Percentiles rank a stretch among this genome's conserved stretches.
Evolutionary conservation across 2,888 invertebrate genomes (phyloP).

Genomic region (Coecobrya sp.): DNA sequence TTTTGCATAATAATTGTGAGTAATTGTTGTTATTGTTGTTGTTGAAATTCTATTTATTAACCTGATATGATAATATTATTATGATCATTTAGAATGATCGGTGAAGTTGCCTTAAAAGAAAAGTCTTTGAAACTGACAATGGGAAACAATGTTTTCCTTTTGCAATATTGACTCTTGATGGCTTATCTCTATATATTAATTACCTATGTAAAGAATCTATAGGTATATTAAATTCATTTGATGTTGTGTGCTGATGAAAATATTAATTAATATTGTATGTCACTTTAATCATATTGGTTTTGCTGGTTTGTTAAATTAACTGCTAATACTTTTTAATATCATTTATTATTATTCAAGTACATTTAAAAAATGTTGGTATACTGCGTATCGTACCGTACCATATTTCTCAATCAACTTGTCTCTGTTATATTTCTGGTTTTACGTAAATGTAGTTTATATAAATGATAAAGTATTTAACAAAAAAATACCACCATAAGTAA

Average conservation of each 20-base stretch:
- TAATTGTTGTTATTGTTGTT: neutral
- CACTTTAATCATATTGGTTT: neutral
- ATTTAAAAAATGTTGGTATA: neutral
- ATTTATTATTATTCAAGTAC: neutral
- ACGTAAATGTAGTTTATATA: neutral
- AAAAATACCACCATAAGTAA: slow-evolving; percentile 49
- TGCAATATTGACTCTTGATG: neutral
- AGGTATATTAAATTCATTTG: too few relatives aligned
- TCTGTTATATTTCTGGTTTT: slow-evolving; percentile 12
- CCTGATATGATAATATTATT: neutral
- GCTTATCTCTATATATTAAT: neutral
- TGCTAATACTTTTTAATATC: neutral
- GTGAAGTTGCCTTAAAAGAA: slow-evolving; percentile 53
- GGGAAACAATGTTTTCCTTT: slow-evolving; percentile 35
- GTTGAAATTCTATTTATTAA: neutral
- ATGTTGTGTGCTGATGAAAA: neutral
- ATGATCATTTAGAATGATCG: slow-evolving; percentile 4
- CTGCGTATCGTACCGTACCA: neutral
- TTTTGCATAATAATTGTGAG: neutral
- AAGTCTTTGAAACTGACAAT: slow-evolving; percentile 61
- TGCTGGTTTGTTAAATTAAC: neutral
- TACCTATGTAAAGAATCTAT: too few relatives aligned
- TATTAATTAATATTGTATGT: neutral
- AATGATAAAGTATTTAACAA: slow-evolving; percentile 8
- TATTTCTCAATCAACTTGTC: slow-evolving; percentile 45